These are phyloP conservation scores for Antheraea pernyi DNA, from an alignment of 1,140 invertebrate species.

Conservation along the genomic window DNA sequence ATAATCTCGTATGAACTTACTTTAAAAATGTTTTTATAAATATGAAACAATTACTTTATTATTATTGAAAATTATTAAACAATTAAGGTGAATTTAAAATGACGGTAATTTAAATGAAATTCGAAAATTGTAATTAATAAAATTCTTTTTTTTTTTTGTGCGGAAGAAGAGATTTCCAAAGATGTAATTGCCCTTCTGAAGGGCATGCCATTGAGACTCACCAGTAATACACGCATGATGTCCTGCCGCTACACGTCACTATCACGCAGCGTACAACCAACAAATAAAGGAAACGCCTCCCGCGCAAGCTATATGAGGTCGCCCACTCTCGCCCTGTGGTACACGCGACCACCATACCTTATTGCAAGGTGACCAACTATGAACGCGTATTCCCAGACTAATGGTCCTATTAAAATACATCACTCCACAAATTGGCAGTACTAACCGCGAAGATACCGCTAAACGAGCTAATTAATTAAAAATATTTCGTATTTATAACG, in stretches of 20 bases:
- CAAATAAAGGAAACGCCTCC: constrained; percentile 74
- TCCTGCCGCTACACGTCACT: constrained; percentile 64
- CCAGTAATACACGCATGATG: constrained; percentile 71
- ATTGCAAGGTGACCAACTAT: constrained; percentile 70
- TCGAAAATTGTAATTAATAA: neutral
- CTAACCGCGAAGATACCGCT: constrained; percentile 60
- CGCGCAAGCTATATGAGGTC: constrained; percentile 73
- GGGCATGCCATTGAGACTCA: constrained; percentile 47
- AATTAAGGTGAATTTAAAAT: neutral
- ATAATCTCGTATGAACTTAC: too few relatives aligned
- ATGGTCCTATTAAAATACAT: constrained; percentile 43
- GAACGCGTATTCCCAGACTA: constrained; percentile 41
- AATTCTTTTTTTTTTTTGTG: neutral
- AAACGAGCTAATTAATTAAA: constrained; percentile 61
- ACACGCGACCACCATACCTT: constrained; percentile 70
- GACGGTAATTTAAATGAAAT: neutral
- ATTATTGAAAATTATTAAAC: neutral
- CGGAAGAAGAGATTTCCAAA: neutral
- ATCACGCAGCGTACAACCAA: constrained; percentile 63
- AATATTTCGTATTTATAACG: constrained; percentile 22
- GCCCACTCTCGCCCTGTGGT: constrained; percentile 71
- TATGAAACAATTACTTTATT: neutral
- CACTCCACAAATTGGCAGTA: constrained; percentile 55
- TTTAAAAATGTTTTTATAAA: too few relatives aligned
- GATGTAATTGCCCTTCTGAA: constrained; percentile 27